phyloP scores from a whole-genome alignment of 92 coral and sea anemone genomes.

The Epizoanthus stellaris region DNA sequence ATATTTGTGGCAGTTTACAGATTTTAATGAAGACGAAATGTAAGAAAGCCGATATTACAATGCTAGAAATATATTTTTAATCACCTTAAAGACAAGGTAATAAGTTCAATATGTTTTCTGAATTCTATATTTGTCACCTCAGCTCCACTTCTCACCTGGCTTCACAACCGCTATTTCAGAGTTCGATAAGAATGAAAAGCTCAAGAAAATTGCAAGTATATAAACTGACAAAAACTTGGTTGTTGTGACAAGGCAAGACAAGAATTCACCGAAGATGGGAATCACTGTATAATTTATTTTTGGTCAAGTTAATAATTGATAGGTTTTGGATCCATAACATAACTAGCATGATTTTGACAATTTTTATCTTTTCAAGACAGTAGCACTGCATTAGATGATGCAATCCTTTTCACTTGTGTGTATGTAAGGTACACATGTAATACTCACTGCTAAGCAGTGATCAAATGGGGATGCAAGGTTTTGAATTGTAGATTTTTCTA shows the following conservation, averaged over 20 bases:
- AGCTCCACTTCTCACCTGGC: not conserved
- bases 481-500: slow-evolving; percentile 1
- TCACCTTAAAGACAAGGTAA: not conserved
- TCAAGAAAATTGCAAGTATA: not conserved
- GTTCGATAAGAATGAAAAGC: not conserved
- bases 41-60: not conserved
- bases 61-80: slow-evolving; percentile 17
- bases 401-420: not conserved
- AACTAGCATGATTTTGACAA: not conserved
- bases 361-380: not conserved
- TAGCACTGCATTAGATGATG: not conserved
- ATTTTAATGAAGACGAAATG: not conserved
- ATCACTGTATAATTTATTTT: slow-evolving; percentile 20
- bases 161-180: not conserved
- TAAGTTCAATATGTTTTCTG: not conserved
- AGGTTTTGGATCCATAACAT: slow-evolving; percentile 6
- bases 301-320: slow-evolving; percentile 31
- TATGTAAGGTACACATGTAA: not conserved
- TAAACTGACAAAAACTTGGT: too few species aligned
- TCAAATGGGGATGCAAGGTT: not conserved
- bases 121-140: not conserved
- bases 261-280: not conserved
- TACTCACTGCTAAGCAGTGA: not conserved
- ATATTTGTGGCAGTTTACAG: too few species aligned
- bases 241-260: not conserved